phyloP scores from a whole-genome alignment of 2,888 invertebrate species.

The Chymomyza procnemis region DNA sequence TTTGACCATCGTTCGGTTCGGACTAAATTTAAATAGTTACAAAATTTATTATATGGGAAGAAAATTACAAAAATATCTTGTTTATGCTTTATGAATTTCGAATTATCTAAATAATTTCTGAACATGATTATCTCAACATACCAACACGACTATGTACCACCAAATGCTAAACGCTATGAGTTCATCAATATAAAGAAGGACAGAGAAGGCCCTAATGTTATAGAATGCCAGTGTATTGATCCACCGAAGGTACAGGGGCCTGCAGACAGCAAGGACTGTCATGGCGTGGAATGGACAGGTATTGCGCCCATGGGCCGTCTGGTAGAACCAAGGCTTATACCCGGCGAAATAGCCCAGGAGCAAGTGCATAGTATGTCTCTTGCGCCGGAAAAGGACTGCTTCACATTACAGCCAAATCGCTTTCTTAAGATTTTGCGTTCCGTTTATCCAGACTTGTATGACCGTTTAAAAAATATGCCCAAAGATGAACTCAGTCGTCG shows the following conservation, averaged over 20 bases:
- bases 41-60: slow-evolving; percentile 1
- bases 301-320: slow-evolving; percentile 76
- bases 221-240: slow-evolving; percentile 66
- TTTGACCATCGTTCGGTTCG: not conserved
- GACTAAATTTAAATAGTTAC: slow-evolving; percentile 38
- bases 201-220: slow-evolving; percentile 24
- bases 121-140: slow-evolving; percentile 76
- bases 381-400: slow-evolving; percentile 62
- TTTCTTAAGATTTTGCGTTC: slow-evolving; percentile 74
- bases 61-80: slow-evolving; percentile 5
- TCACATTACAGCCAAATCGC: slow-evolving; percentile 74
- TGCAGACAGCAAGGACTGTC: slow-evolving; percentile 51
- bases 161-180: slow-evolving; percentile 68
- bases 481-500: slow-evolving; percentile 79
- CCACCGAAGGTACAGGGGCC: slow-evolving; percentile 55
- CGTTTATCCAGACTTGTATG: slow-evolving; percentile 81
- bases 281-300: slow-evolving; percentile 74
- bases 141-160: slow-evolving; percentile 75
- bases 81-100: not conserved
- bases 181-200: slow-evolving; percentile 51
- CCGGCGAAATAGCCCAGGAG: slow-evolving; percentile 57
- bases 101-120: not conserved
- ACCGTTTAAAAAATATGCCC: slow-evolving; percentile 80
- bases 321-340: slow-evolving; percentile 73
- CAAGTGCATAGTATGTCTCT: slow-evolving; percentile 58